Conservation (phyloP, 2,888 invertebrate species). For the Drosophila nigritarsus region DNA sequence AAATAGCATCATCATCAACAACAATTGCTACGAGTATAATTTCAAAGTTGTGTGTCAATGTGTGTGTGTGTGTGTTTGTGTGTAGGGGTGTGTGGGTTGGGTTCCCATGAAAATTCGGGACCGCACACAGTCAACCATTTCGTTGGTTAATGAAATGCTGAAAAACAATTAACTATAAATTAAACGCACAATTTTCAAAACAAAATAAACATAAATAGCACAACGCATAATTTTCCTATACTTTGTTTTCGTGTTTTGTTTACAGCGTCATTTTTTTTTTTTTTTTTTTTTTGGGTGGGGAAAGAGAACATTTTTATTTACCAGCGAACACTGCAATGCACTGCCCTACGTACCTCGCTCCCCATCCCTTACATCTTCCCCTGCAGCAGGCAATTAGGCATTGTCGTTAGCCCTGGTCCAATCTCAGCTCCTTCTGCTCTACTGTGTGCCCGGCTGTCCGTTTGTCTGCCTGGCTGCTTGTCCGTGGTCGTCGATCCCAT, state of each 20-base stretch:
- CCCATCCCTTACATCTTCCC: neutral
- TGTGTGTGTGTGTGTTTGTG: slow-evolving; percentile 14
- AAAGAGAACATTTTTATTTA: slow-evolving; percentile 62
- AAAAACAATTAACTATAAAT: slow-evolving; percentile 79
- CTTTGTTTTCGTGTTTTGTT: slow-evolving; percentile 67
- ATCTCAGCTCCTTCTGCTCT: slow-evolving; percentile 30
- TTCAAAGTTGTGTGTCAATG: slow-evolving; percentile 42
- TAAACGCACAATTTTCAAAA: slow-evolving; percentile 79
- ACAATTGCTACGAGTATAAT: slow-evolving; percentile 63
- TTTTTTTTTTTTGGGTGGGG: slow-evolving; percentile 22
- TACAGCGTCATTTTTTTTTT: slow-evolving; percentile 44
- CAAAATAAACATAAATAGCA: slow-evolving; percentile 77
- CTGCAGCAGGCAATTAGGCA: slow-evolving; percentile 63
- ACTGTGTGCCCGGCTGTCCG: neutral
- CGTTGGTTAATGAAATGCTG: slow-evolving; percentile 77
- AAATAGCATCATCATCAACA: slow-evolving; percentile 70
- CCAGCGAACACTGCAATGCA: slow-evolving; percentile 20
- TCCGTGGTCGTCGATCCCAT: slow-evolving; percentile 53
- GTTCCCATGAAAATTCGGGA: slow-evolving; percentile 65
- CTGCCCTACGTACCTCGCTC: neutral
- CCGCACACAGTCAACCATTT: slow-evolving; percentile 74
- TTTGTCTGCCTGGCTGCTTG: neutral
- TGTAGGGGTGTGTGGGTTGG: slow-evolving; percentile 27
- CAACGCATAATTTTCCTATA: slow-evolving; percentile 64
- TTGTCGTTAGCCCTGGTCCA: slow-evolving; percentile 54